Percentiles rank a stretch among this genome's conserved stretches.
phyloP scores from a whole-genome alignment of 2,113 vertebrate species.

The Plotosus lineatus region DNA sequence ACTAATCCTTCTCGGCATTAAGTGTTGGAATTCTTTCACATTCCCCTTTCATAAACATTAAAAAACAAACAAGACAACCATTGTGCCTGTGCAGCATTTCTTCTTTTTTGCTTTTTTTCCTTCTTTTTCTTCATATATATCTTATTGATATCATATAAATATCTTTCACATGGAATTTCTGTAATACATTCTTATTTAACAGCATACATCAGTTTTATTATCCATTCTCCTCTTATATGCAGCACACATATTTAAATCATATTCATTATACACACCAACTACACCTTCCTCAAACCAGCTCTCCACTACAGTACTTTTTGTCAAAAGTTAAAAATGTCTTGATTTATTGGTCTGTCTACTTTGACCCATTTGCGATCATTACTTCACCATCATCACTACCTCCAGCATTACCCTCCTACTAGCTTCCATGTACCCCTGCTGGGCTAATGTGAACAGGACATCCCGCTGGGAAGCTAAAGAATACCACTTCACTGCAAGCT shows the following conservation, averaged over 20 bases:
- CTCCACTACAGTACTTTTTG: conserved; percentile 92
- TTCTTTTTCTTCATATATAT: neutral
- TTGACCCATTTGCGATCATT: conserved; percentile 81
- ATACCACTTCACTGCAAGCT: conserved; percentile 98
- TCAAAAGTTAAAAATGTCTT: conserved; percentile 99
- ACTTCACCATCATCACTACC: conserved; percentile 11
- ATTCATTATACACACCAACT: conserved; percentile 54
- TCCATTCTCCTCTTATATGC: neutral
- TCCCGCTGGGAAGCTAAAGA: conserved; percentile 97
- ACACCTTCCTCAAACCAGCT: conserved; percentile 71
- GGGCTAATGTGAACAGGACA: conserved; percentile 99
- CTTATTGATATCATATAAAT: neutral
- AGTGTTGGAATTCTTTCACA: neutral
- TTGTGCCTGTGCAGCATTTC: neutral
- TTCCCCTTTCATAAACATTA: conserved; percentile 26
- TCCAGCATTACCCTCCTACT: conserved; percentile 3
- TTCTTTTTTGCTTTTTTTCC: neutral
- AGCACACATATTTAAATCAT: conserved; percentile 41
- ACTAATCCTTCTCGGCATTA: conserved; percentile 35
- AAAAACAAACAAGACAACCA: neutral
- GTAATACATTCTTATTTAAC: conserved; percentile 59
- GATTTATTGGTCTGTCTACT: conserved; percentile 99
- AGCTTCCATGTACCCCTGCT: conserved; percentile 74
- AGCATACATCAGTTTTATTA: conserved; percentile 39
- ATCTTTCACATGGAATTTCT: conserved; percentile 13